Conservation (phyloP, 2,888 invertebrate genomes). For the Eurytoma californica region DNA sequence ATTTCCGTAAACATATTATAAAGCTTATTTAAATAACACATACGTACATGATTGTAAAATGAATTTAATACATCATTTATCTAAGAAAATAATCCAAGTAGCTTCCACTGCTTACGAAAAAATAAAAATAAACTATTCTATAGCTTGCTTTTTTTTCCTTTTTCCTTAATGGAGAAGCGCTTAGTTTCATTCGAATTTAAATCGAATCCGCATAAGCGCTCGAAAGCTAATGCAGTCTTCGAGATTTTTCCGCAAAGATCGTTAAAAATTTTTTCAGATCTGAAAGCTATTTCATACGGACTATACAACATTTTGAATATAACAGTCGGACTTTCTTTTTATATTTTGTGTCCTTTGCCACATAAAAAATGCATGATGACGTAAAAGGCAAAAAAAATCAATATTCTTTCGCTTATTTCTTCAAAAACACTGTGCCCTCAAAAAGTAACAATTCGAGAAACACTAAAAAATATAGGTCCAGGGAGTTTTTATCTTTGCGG, state of each 20-base stretch:
- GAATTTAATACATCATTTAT: conserved; percentile 44
- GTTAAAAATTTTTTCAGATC: conserved; percentile 35
- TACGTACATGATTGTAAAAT: conserved; percentile 40
- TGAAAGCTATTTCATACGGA: too few species aligned
- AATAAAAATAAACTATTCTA: conserved; percentile 38
- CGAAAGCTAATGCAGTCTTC: conserved; percentile 54
- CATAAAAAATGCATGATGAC: conserved; percentile 27
- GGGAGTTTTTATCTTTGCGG: conserved; percentile 54
- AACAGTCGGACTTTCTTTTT: conserved; percentile 18
- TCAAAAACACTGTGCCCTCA: conserved; percentile 40
- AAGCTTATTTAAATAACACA: conserved; percentile 44
- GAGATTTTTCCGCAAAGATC: conserved; percentile 52
- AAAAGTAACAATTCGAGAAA: conserved; percentile 44
- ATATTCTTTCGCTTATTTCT: conserved; percentile 42
- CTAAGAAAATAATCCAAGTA: conserved; percentile 28
- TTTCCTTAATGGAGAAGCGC: conserved; percentile 45
- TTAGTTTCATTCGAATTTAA: conserved; percentile 25
- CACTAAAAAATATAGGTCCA: conserved; percentile 54
- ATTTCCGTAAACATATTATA: conserved; percentile 40
- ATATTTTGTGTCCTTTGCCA: conserved; percentile 30
- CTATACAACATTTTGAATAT: conserved; percentile 1
- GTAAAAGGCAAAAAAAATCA: conserved; percentile 34
- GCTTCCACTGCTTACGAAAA: conserved; percentile 16
- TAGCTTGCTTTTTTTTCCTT: conserved; percentile 19
- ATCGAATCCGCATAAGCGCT: conserved; percentile 46